phyloP scores from a whole-genome alignment of 1,140 invertebrate genomes.

The Atta texana region DNA sequence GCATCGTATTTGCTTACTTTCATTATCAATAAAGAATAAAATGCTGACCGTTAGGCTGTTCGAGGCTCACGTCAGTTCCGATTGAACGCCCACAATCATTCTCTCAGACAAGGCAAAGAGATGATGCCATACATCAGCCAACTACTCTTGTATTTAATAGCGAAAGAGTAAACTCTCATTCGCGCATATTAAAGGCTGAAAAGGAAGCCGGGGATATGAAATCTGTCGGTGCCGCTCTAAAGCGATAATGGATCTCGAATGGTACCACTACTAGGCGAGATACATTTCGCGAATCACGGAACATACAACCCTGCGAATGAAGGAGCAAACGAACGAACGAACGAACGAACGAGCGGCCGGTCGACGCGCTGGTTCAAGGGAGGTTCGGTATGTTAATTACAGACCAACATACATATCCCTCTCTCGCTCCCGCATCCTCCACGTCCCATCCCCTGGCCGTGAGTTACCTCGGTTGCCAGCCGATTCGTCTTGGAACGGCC shows the following conservation, averaged over 20 bases:
- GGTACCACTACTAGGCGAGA: conserved; percentile 39
- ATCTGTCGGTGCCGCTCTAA: conserved; percentile 28
- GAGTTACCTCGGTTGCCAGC: conserved; percentile 73
- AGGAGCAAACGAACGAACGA: conserved; percentile 72
- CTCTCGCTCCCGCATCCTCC: conserved; percentile 55
- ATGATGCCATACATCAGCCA: conserved; percentile 43
- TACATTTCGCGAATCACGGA: conserved; percentile 63
- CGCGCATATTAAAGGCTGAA: conserved; percentile 25
- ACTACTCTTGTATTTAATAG: conserved; percentile 30
- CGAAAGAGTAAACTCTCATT: conserved; percentile 50
- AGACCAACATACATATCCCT: conserved; percentile 80
- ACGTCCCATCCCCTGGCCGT: conserved; percentile 65
- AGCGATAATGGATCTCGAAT: conserved; percentile 60
- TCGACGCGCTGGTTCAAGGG: conserved; percentile 67
- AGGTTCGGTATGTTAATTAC: conserved; percentile 86
- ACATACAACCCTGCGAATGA: conserved; percentile 51
- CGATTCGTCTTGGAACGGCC: conserved; percentile 75
- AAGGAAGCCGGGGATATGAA: conserved; percentile 3
- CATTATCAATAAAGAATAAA: conserved; percentile 35
- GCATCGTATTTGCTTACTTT: conserved; percentile 20
- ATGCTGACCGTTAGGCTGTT: conserved; percentile 12
- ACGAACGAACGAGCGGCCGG: conserved; percentile 73
- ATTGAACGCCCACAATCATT: conserved; percentile 40
- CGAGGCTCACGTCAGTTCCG: conserved; percentile 36
- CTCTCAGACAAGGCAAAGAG: conserved; percentile 27